phyloP scores from a whole-genome alignment of 2,797 vertebrate genomes.

The Halcyon chelicuti region DNA sequence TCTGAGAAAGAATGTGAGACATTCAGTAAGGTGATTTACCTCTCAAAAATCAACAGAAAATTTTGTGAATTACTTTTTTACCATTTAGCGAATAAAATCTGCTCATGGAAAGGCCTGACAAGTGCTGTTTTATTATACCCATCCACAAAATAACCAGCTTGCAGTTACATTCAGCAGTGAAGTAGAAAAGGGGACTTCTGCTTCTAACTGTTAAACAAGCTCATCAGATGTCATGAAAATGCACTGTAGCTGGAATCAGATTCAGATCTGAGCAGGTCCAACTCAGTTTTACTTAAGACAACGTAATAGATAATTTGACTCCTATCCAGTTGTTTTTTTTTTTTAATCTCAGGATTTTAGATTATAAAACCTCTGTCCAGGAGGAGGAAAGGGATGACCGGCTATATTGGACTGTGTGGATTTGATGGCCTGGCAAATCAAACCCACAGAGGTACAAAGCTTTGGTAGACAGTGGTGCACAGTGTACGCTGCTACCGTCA shows the following conservation, averaged over 20 bases:
- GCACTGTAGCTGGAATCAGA: neutral
- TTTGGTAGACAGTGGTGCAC: no score
- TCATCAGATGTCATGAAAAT: neutral
- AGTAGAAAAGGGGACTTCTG: neutral
- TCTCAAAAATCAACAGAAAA: neutral
- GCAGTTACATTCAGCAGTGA: neutral
- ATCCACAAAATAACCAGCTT: neutral
- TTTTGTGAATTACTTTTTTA: neutral
- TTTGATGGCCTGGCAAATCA: no score
- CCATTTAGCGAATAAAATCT: neutral
- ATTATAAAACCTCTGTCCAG: neutral
- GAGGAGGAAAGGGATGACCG: no score
- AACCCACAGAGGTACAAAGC: no score
- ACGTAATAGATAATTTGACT: neutral
- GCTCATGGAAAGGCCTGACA: neutral
- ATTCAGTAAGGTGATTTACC: neutral
- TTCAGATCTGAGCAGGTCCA: neutral
- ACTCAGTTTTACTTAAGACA: neutral
- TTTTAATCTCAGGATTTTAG: neutral
- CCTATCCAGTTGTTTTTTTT: neutral
- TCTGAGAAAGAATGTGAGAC: neutral
- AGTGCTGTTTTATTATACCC: neutral
- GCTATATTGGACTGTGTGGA: no score
- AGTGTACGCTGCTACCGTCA: no score
- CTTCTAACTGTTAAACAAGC: neutral